Evolutionary conservation across 2,113 vertebrate species (phyloP).

Genomic region (Scophthalmus maximus): DNA sequence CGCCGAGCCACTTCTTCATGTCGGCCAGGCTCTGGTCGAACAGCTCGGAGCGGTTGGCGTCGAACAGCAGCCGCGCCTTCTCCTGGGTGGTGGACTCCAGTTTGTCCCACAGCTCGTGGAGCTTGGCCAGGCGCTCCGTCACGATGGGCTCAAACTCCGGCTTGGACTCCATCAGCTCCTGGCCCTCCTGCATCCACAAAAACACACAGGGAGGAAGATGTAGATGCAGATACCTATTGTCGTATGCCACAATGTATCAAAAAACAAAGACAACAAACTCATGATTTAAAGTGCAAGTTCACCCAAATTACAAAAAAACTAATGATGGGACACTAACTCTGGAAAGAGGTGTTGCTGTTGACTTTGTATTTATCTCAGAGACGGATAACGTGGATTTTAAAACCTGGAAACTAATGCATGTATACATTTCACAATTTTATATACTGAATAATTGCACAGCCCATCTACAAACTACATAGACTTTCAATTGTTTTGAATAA

Average conservation of each 20-base stretch:
- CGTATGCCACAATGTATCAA: too few relatives aligned
- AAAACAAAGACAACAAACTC: too few relatives aligned
- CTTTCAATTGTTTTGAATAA: too few relatives aligned
- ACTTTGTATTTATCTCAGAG: neutral
- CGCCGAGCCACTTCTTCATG: constrained; percentile 88
- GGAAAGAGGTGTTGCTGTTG: too few relatives aligned
- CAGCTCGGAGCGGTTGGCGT: constrained; percentile 89
- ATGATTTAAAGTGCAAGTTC: too few relatives aligned
- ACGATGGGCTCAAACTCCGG: constrained; percentile 84
- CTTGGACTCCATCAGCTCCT: constrained; percentile 86
- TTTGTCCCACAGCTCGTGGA: constrained; percentile 87
- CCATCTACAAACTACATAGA: too few relatives aligned
- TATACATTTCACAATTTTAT: neutral
- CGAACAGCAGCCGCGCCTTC: constrained; percentile 87
- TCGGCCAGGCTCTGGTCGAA: constrained; percentile 87
- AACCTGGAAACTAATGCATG: neutral
- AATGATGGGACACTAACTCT: too few relatives aligned
- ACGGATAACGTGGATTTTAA: neutral
- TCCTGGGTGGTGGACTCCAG: constrained; percentile 86
- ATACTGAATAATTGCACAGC: neutral
- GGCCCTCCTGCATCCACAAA: constrained; percentile 85
- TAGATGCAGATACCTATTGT: neutral
- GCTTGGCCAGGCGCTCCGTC: constrained; percentile 80
- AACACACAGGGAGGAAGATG: neutral
- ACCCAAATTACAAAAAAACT: too few relatives aligned